Percentiles rank a stretch among this genome's conserved stretches.
Evolutionary conservation across 2,888 invertebrate genomes (phyloP).

Genomic region (Caenorhabditis uteleia): DNA sequence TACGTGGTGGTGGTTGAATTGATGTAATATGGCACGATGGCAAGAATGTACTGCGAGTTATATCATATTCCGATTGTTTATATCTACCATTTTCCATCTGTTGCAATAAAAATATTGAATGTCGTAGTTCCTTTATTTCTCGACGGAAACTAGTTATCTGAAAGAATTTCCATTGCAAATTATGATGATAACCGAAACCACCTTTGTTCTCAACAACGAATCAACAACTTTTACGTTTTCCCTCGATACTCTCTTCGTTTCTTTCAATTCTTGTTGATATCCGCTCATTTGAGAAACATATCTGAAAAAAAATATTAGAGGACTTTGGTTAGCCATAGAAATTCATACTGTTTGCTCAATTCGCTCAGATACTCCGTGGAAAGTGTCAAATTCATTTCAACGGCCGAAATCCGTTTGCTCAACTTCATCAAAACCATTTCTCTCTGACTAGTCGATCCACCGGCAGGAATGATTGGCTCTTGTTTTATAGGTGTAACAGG

Average conservation of each 20-base stretch:
- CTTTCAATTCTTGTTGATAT: constrained; percentile 29
- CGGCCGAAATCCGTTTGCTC: constrained; percentile 84
- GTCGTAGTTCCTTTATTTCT: constrained; percentile 23
- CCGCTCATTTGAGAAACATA: constrained; percentile 39
- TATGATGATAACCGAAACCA: background rate
- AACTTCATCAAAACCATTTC: constrained; percentile 94
- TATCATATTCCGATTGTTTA: constrained; percentile 21
- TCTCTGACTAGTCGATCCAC: constrained; percentile 30
- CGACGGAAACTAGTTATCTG: constrained; percentile 23
- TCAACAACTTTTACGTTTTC: constrained; percentile 19
- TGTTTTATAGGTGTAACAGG: constrained; percentile 3
- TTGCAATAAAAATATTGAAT: constrained; percentile 16
- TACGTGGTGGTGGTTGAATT: constrained; percentile 2
- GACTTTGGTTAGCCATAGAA: background rate
- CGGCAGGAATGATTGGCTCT: constrained; percentile 28
- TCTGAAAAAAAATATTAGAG: constrained; percentile 3
- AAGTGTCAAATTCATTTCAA: constrained; percentile 95
- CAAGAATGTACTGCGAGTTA: constrained; percentile 22
- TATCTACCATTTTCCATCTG: constrained; percentile 18
- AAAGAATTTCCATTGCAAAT: background rate
- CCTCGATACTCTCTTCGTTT: constrained; percentile 10
- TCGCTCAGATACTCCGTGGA: constrained; percentile 96
- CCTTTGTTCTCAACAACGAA: constrained; percentile 7
- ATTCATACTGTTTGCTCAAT: constrained; percentile 76
- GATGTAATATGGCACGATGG: constrained; percentile 32